Evolutionary conservation across 2,797 vertebrate genomes (phyloP).

Genomic region (Oreonectes daqikongensis): DNA sequence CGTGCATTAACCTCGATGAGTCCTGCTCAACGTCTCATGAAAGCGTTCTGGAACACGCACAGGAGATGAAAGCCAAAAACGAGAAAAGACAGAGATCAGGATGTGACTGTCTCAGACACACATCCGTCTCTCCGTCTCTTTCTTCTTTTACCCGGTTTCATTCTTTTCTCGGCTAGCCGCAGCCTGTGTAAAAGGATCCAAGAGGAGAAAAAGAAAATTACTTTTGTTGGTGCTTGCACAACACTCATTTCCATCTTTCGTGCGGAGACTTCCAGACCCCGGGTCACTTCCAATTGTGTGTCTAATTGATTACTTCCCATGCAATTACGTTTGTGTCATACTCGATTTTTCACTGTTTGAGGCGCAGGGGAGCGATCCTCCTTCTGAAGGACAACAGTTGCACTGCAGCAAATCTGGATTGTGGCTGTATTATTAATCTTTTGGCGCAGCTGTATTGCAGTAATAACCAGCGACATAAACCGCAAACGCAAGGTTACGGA

Average conservation of each 20-base stretch:
- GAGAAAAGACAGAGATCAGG: slow-evolving; percentile 16
- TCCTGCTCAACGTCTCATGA: slow-evolving; percentile 34
- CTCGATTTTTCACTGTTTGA: slow-evolving; percentile 78
- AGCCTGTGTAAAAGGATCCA: slow-evolving; percentile 4
- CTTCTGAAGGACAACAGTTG: slow-evolving; percentile 71
- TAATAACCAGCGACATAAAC: slow-evolving; percentile 49
- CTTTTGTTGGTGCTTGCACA: slow-evolving; percentile 61
- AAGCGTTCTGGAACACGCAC: slow-evolving; percentile 28
- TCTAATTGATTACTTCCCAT: slow-evolving; percentile 86
- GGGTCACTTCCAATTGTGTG: slow-evolving; percentile 81
- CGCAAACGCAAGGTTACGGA: slow-evolving; percentile 32
- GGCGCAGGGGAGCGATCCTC: slow-evolving; percentile 67
- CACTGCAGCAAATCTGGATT: slow-evolving; percentile 63
- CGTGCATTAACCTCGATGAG: slow-evolving; percentile 48
- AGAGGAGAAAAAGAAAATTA: slow-evolving; percentile 58
- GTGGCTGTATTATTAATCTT: slow-evolving; percentile 69
- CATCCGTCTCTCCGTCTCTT: slow-evolving; percentile 4
- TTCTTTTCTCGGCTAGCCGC: not conserved
- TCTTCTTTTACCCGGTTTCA: not conserved
- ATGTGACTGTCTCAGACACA: slow-evolving; percentile 8
- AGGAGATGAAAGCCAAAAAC: slow-evolving; percentile 22
- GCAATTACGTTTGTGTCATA: slow-evolving; percentile 84
- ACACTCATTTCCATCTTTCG: slow-evolving; percentile 67
- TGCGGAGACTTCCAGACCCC: slow-evolving; percentile 75
- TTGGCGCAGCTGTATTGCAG: slow-evolving; percentile 55